Evolutionary conservation across 2,888 invertebrate genomes (phyloP).

Genomic region (Chromoteleia sp.): DNA sequence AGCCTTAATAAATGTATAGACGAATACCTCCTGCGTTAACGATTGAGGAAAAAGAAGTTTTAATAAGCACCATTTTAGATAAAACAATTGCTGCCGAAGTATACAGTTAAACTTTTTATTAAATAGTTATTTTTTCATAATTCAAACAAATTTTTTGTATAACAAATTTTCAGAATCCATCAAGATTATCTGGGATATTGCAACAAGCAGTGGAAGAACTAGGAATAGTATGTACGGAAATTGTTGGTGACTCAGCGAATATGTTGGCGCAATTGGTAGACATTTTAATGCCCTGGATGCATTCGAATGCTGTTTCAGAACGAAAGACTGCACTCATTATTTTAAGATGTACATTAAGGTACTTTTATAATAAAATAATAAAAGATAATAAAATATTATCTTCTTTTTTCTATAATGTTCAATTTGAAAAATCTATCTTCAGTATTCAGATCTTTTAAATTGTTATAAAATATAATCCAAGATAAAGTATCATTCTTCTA

Average conservation of each 20-base stretch:
- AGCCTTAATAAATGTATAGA: slow-evolving; percentile 63
- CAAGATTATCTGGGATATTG: slow-evolving; percentile 74
- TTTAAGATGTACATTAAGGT: slow-evolving; percentile 78
- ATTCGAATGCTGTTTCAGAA: slow-evolving; percentile 77
- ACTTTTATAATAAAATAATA: too few species aligned
- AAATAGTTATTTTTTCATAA: background rate
- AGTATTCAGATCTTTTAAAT: too few species aligned
- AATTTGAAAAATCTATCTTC: too few species aligned
- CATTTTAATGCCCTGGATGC: slow-evolving; percentile 81
- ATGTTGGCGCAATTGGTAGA: slow-evolving; percentile 79
- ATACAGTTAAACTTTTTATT: slow-evolving; percentile 4
- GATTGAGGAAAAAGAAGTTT: slow-evolving; percentile 77
- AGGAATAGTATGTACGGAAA: slow-evolving; percentile 77
- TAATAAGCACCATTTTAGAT: slow-evolving; percentile 79
- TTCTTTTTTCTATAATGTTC: too few species aligned
- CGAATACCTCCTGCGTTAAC: slow-evolving; percentile 77
- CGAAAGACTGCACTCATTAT: slow-evolving; percentile 77
- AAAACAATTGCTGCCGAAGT: slow-evolving; percentile 81
- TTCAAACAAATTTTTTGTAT: too few species aligned
- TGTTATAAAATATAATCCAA: too few species aligned
- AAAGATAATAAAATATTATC: too few species aligned
- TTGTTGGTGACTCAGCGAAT: slow-evolving; percentile 79
- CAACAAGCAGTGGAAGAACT: slow-evolving; percentile 75
- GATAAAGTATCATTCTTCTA: too few species aligned
- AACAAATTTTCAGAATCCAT: slow-evolving; percentile 71